Evolutionary conservation across 2,797 vertebrate species (phyloP), one percentile per base, ranked within the genome.

Genomic region (Lacerta bilineata): DNA sequence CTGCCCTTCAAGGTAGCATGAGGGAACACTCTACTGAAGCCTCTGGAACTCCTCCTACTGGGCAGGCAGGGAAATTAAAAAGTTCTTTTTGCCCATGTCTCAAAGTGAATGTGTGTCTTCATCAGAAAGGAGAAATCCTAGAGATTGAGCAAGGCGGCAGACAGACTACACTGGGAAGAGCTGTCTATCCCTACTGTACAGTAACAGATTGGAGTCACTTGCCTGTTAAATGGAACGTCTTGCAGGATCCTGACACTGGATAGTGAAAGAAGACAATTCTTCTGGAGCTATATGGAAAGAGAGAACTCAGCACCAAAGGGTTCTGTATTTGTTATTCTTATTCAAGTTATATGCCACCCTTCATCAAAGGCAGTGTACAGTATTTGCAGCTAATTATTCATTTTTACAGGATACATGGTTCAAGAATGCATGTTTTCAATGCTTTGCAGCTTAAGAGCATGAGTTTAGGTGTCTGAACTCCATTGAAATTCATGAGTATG

Each of bases 221-320:
- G 97, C 98, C 98, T 98, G 96, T 99, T 98, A 95, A 99, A 98
- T 3, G 98, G 98, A 90, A 99, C 98, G 90, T 98, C 98, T 87
- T 98, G 97, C 90, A 99, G 95, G 91, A 99, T 98, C 85, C 98
- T 97, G 91, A 98, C 98, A 88, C 98, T 99, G 95, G 98, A 98
- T 90, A 99, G 97, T 90, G 97, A 98, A 84, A 99, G 97, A 85
- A 99, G 97, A 93, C 98, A 98, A 92, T 99, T 98, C 95, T 98
- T 99, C 97, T 99, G 98, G 94, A 99, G 95, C 98, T 99, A 87
- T 50, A 91, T 81, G 85, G 80, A 43, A 41, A 23, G 2, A 59
- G 11, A 88, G 41, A 61, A 23, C 20, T 71, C 3, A 71, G 41
- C 36, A 9, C 36, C 59, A 89, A 2, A 8, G 74, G 46, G n/a